Percentiles rank a stretch among this genome's conserved stretches.
phyloP scores from a whole-genome alignment of 2,797 vertebrate species.

The Takifugu ocellatus region DNA sequence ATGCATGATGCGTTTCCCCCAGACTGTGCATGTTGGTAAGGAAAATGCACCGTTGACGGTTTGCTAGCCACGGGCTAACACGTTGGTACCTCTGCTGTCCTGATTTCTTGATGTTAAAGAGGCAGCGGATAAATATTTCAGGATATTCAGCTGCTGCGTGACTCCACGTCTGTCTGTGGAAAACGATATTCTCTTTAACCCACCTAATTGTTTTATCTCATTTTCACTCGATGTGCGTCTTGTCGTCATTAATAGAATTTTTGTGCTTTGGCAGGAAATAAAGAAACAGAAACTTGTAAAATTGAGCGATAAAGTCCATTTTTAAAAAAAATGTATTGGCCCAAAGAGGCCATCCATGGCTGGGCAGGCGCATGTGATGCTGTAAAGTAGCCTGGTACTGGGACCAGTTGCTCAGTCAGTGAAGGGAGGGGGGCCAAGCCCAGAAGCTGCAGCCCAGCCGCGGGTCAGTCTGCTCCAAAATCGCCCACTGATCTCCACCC shows the following conservation, averaged over 20 bases:
- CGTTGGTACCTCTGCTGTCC: neutral
- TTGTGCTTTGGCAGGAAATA: too few species aligned
- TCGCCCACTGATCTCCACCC: slow-evolving; percentile 61
- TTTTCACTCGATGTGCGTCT: too few species aligned
- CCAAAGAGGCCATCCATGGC: slow-evolving; percentile 38
- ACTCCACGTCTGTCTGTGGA: neutral
- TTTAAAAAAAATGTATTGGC: slow-evolving; percentile 20
- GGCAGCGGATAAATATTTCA: slow-evolving; percentile 31
- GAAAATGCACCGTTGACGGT: slow-evolving; percentile 3
- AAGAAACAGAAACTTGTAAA: too few species aligned
- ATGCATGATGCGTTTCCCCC: slow-evolving; percentile 28
- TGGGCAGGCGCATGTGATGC: slow-evolving; percentile 44
- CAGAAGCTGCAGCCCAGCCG: slow-evolving; percentile 46
- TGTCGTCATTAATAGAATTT: too few species aligned
- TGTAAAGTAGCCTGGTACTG: slow-evolving; percentile 34
- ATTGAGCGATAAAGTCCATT: slow-evolving; percentile 9
- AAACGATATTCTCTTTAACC: neutral
- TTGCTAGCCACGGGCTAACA: slow-evolving; percentile 2
- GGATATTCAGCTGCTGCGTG: slow-evolving; percentile 5
- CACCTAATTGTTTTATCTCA: too few species aligned
- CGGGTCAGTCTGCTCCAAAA: slow-evolving; percentile 64
- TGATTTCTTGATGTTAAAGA: slow-evolving; percentile 13
- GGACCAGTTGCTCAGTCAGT: slow-evolving; percentile 46
- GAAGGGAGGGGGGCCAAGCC: slow-evolving; percentile 51
- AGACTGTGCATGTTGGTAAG: slow-evolving; percentile 3